phyloP scores from a whole-genome alignment of 2,797 vertebrate species.

The Tragopan temminckii region DNA sequence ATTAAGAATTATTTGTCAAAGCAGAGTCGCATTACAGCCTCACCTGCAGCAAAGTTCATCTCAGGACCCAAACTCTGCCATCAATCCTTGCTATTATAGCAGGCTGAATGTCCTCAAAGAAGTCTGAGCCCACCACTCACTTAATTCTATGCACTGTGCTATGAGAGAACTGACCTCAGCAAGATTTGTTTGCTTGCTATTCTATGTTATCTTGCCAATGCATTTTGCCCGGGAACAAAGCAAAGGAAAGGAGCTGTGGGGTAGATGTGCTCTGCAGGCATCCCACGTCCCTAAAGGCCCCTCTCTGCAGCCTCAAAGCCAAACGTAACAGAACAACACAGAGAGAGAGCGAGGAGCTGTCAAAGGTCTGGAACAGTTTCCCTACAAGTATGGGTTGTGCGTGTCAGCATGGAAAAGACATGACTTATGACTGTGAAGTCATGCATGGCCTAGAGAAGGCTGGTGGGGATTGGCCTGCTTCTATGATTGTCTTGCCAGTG shows the following conservation, averaged over 20 bases:
- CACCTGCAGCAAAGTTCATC: slow-evolving; percentile 5
- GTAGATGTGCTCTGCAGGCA: neutral
- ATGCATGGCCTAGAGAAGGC: neutral
- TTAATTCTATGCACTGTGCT: neutral
- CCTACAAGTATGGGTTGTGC: slow-evolving; percentile 23
- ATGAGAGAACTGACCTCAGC: neutral
- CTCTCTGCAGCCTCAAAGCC: neutral
- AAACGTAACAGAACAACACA: neutral
- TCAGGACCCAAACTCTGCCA: neutral
- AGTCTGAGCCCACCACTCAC: neutral
- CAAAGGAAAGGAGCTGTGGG: neutral
- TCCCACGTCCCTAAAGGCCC: neutral
- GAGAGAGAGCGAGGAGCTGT: slow-evolving; percentile 1
- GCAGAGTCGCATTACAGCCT: neutral
- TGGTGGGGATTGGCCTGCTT: neutral
- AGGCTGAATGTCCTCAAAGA: slow-evolving; percentile 1
- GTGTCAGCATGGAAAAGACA: neutral
- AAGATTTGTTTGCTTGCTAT: neutral
- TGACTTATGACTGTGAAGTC: neutral
- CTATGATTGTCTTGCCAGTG: neutral
- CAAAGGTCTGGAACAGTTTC: slow-evolving; percentile 16
- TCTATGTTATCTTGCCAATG: neutral
- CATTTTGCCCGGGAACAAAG: neutral
- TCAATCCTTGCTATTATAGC: neutral
- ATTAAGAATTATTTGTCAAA: neutral